Evolutionary conservation across 2,113 vertebrate genomes (phyloP), one percentile per base, ranked within the genome.

Genomic region (Oreochromis tanganicae): DNA sequence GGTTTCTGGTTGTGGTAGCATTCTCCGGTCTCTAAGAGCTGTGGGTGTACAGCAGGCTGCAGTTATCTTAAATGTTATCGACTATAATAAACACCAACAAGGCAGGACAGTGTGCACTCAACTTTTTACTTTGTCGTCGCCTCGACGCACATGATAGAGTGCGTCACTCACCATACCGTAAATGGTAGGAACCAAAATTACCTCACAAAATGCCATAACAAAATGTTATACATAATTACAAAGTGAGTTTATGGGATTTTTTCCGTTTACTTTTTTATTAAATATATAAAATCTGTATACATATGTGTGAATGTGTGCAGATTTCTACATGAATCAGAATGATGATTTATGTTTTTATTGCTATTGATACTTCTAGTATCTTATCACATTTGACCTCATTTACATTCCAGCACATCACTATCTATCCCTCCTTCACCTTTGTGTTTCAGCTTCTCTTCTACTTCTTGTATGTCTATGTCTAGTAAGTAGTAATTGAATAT

Each of bases 161-260:
- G 17, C 0, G 0, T 36, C n/a, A n/a, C 32, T n/a, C 32, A 36
- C 9, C 17, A 63, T 36, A 36, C 4, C 0, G 2, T 34, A 34
- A 34, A 61, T 0, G 0, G 16, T 61, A 34, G 57, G 16, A 34
- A 6, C 57, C 29, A 34, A 61, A 61, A 34, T 34, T 11, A 34
- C 29, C 16, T 34, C 16, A 63, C 3, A 34, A 63, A 63, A 63
- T 19, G 16, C 29, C 9, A 63, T 63, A 34, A 34, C 5, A 63
- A 63, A 63, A 19, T 63, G 29, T 11, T 34, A 19, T 19, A 34
- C 2, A 63, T 63, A 34, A 34, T 34, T 63, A 63, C 29, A 34
- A 63, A 34, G 59, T 63, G 5, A 61, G 29, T 34, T 61, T 6
- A 10, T 19, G 59, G 59, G 32, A 27, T 7, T 34, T 32, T 32